phyloP scores from a whole-genome alignment of 2,113 vertebrate genomes.

The Chelonoidis abingdonii region DNA sequence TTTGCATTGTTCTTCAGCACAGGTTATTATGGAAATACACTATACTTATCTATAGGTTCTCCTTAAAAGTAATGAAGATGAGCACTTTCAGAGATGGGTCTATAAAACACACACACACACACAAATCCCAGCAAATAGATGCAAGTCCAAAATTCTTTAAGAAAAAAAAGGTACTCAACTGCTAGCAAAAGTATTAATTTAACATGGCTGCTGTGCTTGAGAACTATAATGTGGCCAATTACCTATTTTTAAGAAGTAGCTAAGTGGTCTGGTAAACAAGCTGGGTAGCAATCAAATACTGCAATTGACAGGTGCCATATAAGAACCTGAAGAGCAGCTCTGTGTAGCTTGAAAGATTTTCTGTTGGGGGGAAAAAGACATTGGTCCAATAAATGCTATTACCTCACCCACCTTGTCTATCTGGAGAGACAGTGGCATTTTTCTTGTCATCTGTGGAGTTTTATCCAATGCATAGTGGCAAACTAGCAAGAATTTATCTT shows the following conservation, averaged over 20 bases:
- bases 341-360: neutral
- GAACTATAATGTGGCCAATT: neutral
- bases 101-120: neutral
- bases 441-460: too few species aligned
- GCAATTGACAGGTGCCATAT: neutral
- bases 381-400: too few species aligned
- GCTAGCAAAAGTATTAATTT: neutral
- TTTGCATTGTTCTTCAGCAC: too few species aligned
- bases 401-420: too few species aligned
- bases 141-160: neutral
- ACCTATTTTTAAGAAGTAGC: neutral
- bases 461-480: too few species aligned
- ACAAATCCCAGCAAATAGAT: neutral
- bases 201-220: neutral
- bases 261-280: neutral
- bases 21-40: neutral
- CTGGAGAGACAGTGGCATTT: too few species aligned
- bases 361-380: neutral
- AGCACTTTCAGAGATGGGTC: neutral
- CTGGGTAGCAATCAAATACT: neutral
- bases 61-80: neutral
- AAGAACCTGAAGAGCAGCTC: neutral
- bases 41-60: neutral
- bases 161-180: neutral
- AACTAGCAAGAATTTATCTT: too few species aligned